Base-by-base conservation (phyloP, 2,113 vertebrate species). In the Zapus hudsonius region DNA sequence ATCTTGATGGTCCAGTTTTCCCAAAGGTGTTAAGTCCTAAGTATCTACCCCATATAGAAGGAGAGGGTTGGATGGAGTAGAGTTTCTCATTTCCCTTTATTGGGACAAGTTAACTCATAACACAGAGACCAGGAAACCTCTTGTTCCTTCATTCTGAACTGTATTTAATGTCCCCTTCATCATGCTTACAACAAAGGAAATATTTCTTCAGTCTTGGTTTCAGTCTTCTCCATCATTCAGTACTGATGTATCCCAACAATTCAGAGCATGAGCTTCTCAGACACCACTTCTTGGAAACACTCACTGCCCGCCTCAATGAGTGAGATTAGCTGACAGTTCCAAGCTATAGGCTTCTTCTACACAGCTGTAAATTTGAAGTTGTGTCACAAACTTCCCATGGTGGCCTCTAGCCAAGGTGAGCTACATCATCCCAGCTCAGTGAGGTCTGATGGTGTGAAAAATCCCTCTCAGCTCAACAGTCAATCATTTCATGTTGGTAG, bases 21-120 rank as follows among this genome's bases (percentile, higher is more conserved):
- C 52, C 64, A 67, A 70, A 23, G 11, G 15, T 42, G 10, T 52
- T 59, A 74, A 90, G 83, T 75, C 27, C 36, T 44, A 29, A 91
- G 29, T 33, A n/a, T 33, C 29, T 70, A 52, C 11, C 52, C 42
- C 20, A 36, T 5, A 1, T 3, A 57, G 36, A 76, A 69, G 63
- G 2, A 55, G 22, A 74, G 16, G 23, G 25, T 36, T 10, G 16
- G 66, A 9, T 44, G 55, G 82, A 80, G 64, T 64, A 52, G 73
- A 12, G 4, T 52, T 38, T 81, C 13, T 80, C 8, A 23, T 27
- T 89, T 86, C 36, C 83, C 40, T 89, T 91, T 70, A 57, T 47
- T 29, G 44, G 59, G 89, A 36, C 13, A 95, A 89, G 87, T 69
- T 78, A 69, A 87, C 38, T 75, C 40, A 78, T n/a, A 94, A 52